A percentile compares a stretch with the other conserved stretches of the same genome.
Conservation (phyloP, 2,113 vertebrate species). For the Hirundichthys speculiger region DNA sequence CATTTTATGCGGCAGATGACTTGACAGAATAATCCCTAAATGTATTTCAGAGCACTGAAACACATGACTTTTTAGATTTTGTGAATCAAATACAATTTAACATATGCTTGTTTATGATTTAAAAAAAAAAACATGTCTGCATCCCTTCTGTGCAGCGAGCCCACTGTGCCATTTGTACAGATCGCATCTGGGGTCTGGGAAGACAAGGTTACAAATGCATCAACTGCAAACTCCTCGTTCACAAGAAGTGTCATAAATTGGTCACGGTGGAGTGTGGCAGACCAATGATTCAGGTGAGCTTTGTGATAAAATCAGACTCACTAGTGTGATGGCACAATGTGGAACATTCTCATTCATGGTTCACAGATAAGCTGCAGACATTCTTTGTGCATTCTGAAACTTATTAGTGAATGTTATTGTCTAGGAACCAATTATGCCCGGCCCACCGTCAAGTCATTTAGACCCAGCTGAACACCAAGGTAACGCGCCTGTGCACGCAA, state of each 20-base stretch:
- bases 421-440: slow-evolving; percentile 87
- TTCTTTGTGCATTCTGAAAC: slow-evolving; percentile 2
- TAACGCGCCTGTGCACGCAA: slow-evolving; percentile 58
- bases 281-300: slow-evolving; percentile 77
- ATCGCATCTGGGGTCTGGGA: slow-evolving; percentile 97
- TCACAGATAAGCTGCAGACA: not conserved
- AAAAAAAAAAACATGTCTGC: no score
- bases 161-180: slow-evolving; percentile 97
- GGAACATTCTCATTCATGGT: not conserved
- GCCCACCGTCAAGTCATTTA: slow-evolving; percentile 80
- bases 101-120: no score
- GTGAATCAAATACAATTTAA: no score
- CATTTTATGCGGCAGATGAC: no score
- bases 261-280: slow-evolving; percentile 91
- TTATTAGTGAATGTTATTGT: slow-evolving; percentile 47
- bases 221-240: slow-evolving; percentile 98
- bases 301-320: not conserved
- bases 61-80: no score
- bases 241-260: slow-evolving; percentile 99
- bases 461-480: slow-evolving; percentile 87
- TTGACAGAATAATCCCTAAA: no score
- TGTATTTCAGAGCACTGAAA: no score
- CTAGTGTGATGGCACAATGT: not conserved
- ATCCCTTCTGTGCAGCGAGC: slow-evolving; percentile 84
- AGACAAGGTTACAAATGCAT: slow-evolving; percentile 99